Percentiles rank a stretch among this genome's conserved stretches.
Conservation (phyloP, 2,113 vertebrate species). For the Nothocercus nigrocapillus region DNA sequence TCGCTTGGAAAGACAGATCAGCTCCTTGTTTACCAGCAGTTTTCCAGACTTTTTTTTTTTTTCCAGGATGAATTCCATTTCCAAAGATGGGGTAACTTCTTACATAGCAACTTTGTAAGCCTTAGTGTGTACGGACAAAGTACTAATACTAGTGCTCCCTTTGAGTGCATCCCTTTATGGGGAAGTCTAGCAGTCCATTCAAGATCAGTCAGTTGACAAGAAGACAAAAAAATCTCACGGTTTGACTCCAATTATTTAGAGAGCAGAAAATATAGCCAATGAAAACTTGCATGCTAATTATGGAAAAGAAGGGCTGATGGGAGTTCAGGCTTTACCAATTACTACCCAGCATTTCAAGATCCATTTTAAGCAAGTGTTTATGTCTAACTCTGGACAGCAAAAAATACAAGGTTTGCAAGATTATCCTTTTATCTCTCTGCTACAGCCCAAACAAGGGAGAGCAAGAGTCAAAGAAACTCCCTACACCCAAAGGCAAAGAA, state of each 20-base stretch:
- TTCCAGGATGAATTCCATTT: not conserved
- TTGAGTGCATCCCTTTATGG: not conserved
- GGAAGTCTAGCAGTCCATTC: not conserved
- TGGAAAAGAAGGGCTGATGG: not conserved
- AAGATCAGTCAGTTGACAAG: not conserved
- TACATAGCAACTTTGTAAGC: not conserved
- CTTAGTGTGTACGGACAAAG: not conserved
- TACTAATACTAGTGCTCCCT: not conserved
- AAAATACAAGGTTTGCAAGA: conserved; percentile 6
- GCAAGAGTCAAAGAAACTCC: not conserved
- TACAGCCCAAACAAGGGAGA: conserved; percentile 3
- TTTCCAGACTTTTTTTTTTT: not conserved
- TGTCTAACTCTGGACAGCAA: not conserved
- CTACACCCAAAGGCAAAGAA: not conserved
- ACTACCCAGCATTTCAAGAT: not conserved
- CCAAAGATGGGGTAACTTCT: not conserved
- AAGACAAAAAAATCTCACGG: not conserved
- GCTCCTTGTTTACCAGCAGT: not conserved
- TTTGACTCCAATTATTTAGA: not conserved
- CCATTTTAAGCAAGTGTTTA: not conserved
- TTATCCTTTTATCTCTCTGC: conserved; percentile 59
- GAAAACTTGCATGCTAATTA: not conserved
- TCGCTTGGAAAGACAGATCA: not conserved
- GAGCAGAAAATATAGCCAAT: not conserved
- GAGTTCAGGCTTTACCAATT: not conserved